phyloP scores from a whole-genome alignment of 2,113 vertebrate genomes.

The Hippocampus barbouri region DNA sequence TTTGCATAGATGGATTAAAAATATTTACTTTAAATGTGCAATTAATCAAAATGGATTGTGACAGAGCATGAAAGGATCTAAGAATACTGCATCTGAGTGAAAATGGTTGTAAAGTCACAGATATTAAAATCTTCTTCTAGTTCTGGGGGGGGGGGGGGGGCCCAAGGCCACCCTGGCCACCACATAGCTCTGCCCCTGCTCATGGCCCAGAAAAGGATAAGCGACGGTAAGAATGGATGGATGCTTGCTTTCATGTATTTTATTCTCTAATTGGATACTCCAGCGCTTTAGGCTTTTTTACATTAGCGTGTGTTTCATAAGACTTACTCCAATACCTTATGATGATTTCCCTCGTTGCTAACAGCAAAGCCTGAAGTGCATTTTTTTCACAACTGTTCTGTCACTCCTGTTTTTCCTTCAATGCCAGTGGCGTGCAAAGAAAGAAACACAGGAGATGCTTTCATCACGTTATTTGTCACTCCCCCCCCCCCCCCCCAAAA shows the following conservation, averaged over 20 bases:
- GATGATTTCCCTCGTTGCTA: slow-evolving; percentile 40
- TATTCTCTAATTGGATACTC: slow-evolving; percentile 60
- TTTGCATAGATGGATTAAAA: too few relatives aligned
- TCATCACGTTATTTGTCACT: background rate
- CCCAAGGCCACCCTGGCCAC: too few relatives aligned
- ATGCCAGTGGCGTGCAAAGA: background rate
- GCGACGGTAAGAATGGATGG: slow-evolving; percentile 50
- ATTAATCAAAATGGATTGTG: too few relatives aligned
- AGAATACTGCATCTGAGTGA: too few relatives aligned
- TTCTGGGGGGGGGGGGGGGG: too few relatives aligned
- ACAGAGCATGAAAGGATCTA: too few relatives aligned
- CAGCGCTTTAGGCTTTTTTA: slow-evolving; percentile 56
- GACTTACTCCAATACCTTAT: slow-evolving; percentile 40
- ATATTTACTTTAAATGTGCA: too few relatives aligned
- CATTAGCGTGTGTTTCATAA: slow-evolving; percentile 49
- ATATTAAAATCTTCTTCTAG: too few relatives aligned
- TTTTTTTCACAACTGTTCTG: background rate
- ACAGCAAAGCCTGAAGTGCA: slow-evolving; percentile 5
- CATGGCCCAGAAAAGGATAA: slow-evolving; percentile 4
- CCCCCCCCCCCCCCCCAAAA: background rate
- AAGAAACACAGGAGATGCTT: background rate
- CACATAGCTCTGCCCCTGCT: too few relatives aligned
- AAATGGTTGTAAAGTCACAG: too few relatives aligned
- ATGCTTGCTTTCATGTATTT: slow-evolving; percentile 56
- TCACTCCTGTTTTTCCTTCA: background rate